phyloP scores from a whole-genome alignment of 2,888 invertebrate species.

The Watsonalla binaria region DNA sequence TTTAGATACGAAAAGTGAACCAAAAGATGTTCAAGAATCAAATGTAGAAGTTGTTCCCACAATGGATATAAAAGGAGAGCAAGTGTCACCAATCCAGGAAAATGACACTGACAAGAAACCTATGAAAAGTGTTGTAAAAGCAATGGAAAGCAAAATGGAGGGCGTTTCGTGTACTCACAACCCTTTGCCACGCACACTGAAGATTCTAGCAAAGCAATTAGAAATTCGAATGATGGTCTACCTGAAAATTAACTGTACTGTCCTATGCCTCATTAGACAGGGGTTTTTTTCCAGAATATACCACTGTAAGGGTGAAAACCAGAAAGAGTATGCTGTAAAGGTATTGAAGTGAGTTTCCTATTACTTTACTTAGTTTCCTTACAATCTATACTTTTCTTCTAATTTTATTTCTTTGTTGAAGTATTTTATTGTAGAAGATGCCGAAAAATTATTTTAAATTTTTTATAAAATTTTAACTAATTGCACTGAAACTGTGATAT shows the following conservation, averaged over 20 bases:
- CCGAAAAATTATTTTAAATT: no score
- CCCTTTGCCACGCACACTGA: neutral
- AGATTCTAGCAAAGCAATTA: slow-evolving; percentile 9
- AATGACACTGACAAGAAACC: neutral
- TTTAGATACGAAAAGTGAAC: neutral
- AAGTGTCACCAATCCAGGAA: no score
- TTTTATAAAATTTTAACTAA: no score
- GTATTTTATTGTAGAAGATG: no score
- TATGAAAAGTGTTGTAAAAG: neutral
- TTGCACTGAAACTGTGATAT: no score
- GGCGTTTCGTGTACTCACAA: neutral
- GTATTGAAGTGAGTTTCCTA: slow-evolving; percentile 31
- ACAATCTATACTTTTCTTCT: no score
- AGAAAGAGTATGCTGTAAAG: slow-evolving; percentile 36
- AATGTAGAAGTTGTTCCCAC: neutral
- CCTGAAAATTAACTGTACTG: slow-evolving; percentile 19
- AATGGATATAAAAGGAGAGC: no score
- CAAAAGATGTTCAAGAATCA: neutral
- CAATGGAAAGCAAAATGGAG: neutral
- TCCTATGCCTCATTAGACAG: slow-evolving; percentile 23
- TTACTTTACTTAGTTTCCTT: no score
- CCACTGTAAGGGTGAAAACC: slow-evolving; percentile 24
- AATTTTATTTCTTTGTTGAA: no score
- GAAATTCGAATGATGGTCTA: slow-evolving; percentile 19
- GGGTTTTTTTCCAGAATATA: slow-evolving; percentile 45